These are phyloP conservation scores for Chionodraco myersi DNA, from an alignment of 2,113 vertebrate genomes.

Conservation along the genomic window DNA sequence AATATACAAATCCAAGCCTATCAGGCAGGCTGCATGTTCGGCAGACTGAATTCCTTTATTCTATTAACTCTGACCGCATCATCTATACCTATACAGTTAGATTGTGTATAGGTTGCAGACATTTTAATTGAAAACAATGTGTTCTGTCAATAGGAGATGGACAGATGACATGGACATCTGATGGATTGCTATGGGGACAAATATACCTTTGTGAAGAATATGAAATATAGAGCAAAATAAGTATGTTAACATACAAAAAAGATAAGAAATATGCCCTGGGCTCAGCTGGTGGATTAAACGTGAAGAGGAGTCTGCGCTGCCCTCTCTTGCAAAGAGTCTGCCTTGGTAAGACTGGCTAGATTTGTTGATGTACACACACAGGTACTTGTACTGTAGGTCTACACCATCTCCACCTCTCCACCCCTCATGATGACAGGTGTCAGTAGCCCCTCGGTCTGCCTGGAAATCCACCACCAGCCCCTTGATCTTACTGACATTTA, in stretches of 20 bases:
- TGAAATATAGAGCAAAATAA: slow-evolving; percentile 30
- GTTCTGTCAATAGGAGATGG: slow-evolving; percentile 32
- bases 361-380: slow-evolving; percentile 37
- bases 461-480: slow-evolving; percentile 60
- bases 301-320: slow-evolving; percentile 16
- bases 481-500: slow-evolving; percentile 76
- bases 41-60: slow-evolving; percentile 55
- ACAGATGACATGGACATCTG: slow-evolving; percentile 33
- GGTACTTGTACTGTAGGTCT: slow-evolving; percentile 56
- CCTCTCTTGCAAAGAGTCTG: slow-evolving; percentile 26
- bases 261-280: slow-evolving; percentile 11
- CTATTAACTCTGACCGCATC: slow-evolving; percentile 49
- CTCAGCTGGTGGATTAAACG: slow-evolving; percentile 22
- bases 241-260: background rate
- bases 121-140: slow-evolving; percentile 58
- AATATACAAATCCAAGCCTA: slow-evolving; percentile 64
- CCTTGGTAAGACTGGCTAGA: slow-evolving; percentile 19
- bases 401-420: slow-evolving; percentile 58
- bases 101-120: slow-evolving; percentile 43
- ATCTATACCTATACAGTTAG: slow-evolving; percentile 46
- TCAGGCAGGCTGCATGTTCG: slow-evolving; percentile 52
- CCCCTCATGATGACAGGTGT: slow-evolving; percentile 70
- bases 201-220: slow-evolving; percentile 32
- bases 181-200: slow-evolving; percentile 27
- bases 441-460: slow-evolving; percentile 64